A percentile compares a stretch with the other conserved stretches of the same genome.
Conservation (phyloP, 2,113 vertebrate genomes). For the Nycticorax nycticorax region DNA sequence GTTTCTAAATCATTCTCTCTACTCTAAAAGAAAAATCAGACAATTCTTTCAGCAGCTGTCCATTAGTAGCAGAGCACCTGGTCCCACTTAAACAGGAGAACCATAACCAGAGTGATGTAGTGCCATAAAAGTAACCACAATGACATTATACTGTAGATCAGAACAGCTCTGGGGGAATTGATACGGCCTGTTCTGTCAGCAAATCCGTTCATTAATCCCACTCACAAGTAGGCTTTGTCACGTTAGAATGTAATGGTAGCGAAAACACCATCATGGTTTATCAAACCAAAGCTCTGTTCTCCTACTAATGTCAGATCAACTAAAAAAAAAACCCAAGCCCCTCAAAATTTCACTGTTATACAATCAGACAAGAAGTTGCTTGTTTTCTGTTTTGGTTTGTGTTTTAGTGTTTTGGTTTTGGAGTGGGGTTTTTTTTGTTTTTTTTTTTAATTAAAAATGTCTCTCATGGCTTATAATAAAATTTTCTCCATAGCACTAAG, state of each 20-base stretch:
- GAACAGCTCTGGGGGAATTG: not conserved
- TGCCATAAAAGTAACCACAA: not conserved
- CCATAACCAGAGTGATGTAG: not conserved
- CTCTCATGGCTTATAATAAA: not conserved
- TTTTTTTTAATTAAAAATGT: not conserved
- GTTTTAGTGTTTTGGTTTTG: not conserved
- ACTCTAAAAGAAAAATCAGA: not conserved
- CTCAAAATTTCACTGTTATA: not conserved
- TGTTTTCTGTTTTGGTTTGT: not conserved
- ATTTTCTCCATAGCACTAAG: not conserved
- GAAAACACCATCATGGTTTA: not conserved
- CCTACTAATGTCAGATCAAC: not conserved
- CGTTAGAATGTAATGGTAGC: not conserved
- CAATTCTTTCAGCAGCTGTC: not conserved
- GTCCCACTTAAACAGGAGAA: not conserved
- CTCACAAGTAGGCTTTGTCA: not conserved
- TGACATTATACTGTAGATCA: not conserved
- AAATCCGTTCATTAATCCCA: not conserved
- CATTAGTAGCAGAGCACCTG: not conserved
- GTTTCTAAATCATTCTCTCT: not conserved
- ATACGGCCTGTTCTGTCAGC: not conserved
- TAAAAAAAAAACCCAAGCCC: rapidly evolving
- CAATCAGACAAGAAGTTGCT: not conserved
- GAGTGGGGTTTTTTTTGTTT: not conserved
- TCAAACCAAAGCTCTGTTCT: not conserved